These are phyloP conservation scores for Myrmecobius fasciatus DNA, from an alignment of 2,113 vertebrate genomes.

Conservation along the genomic window DNA sequence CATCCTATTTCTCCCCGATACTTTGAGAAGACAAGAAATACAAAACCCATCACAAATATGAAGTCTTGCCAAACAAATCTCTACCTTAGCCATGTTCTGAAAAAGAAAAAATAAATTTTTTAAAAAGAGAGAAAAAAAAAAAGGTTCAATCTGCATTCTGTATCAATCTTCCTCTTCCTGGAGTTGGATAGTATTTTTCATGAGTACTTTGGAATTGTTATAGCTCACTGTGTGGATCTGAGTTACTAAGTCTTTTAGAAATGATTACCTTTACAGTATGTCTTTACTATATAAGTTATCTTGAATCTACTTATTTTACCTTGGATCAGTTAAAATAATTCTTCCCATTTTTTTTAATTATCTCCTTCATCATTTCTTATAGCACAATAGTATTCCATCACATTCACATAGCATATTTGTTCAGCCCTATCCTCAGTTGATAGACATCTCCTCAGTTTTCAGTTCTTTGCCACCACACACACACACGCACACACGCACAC, in stretches of 20 bases:
- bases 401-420: background rate
- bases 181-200: background rate
- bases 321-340: background rate
- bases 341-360: background rate
- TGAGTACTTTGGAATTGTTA: background rate
- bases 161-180: background rate
- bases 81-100: background rate
- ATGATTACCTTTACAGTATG: background rate
- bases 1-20: background rate
- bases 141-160: background rate
- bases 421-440: background rate
- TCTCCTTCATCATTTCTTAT: background rate
- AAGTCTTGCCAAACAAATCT: background rate
- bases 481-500: background rate
- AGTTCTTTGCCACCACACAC: background rate
- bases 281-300: background rate
- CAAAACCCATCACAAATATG: background rate
- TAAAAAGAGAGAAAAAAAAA: too few relatives aligned
- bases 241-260: background rate
- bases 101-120: background rate
- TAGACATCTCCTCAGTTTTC: background rate
- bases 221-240: background rate
- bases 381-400: background rate
- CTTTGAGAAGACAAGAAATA: background rate
- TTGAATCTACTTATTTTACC: background rate